phyloP scores from a whole-genome alignment of 2,797 vertebrate species.

The Galaxias olidus region DNA sequence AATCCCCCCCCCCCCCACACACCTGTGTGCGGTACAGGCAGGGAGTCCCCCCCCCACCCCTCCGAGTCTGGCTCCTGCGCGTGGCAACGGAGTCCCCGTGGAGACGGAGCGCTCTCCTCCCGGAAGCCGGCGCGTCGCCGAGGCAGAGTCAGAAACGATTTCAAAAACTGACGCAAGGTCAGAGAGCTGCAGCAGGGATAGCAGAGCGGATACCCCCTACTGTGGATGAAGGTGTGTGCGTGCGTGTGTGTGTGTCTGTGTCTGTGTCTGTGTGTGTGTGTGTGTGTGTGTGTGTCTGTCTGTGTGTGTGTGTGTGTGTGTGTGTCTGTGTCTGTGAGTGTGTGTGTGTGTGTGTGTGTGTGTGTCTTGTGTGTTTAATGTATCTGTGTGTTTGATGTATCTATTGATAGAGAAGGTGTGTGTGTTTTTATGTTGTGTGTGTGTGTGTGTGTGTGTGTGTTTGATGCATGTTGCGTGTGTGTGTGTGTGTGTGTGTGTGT shows the following conservation, averaged over 20 bases:
- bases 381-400: no score
- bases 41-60: slow-evolving; percentile 2
- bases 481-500: no score
- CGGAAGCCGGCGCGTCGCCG: slow-evolving; percentile 22
- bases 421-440: no score
- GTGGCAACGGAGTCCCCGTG: no score
- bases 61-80: background rate
- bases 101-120: background rate
- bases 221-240: slow-evolving; percentile 1
- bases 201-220: slow-evolving; percentile 81
- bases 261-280: background rate
- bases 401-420: no score
- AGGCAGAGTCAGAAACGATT: slow-evolving; percentile 81
- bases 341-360: no score
- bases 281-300: no score
- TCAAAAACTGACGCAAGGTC: slow-evolving; percentile 84
- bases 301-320: no score
- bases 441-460: no score
- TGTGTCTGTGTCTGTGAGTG: no score
- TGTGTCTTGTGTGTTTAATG: no score
- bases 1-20: slow-evolving; percentile 34
- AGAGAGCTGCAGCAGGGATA: slow-evolving; percentile 75
- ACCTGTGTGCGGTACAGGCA: slow-evolving; percentile 55
- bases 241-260: slow-evolving; percentile 5
- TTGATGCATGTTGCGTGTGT: no score